Percentiles rank a stretch among this genome's conserved stretches.
Evolutionary conservation across 1,140 invertebrate genomes (phyloP).

Genomic region (Goniozus legneri): DNA sequence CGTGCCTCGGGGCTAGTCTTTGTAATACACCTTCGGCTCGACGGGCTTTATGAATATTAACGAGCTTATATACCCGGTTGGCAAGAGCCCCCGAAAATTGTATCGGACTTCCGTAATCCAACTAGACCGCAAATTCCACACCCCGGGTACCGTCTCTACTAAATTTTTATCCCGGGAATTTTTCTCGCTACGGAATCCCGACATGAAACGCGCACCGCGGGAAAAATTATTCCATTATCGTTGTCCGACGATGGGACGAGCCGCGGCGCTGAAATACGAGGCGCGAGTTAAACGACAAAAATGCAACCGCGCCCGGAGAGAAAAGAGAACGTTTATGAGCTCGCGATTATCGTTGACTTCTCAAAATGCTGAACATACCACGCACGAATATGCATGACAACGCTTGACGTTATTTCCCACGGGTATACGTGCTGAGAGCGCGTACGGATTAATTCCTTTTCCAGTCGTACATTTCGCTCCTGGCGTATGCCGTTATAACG

Average conservation of each 20-base stretch:
- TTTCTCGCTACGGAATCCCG: no score
- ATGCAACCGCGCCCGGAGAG: no score
- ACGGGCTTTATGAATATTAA: constrained; percentile 25
- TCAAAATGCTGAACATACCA: constrained; percentile 1
- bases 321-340: no score
- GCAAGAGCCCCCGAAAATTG: no score
- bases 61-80: constrained; percentile 6
- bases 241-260: neutral
- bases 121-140: no score
- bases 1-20: no score
- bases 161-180: no score
- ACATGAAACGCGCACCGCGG: neutral
- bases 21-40: no score
- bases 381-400: constrained; percentile 7
- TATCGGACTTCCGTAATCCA: no score
- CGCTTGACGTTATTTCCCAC: constrained; percentile 11
- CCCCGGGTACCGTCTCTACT: no score
- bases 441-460: constrained; percentile 12
- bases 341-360: no score
- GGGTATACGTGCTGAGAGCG: constrained; percentile 6
- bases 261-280: neutral
- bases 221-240: neutral
- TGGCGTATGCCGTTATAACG: no score
- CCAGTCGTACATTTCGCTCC: neutral
- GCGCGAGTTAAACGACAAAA: neutral